Evolutionary conservation across 2,797 vertebrate genomes (phyloP).

Genomic region (Chelidonichthys spinosus): DNA sequence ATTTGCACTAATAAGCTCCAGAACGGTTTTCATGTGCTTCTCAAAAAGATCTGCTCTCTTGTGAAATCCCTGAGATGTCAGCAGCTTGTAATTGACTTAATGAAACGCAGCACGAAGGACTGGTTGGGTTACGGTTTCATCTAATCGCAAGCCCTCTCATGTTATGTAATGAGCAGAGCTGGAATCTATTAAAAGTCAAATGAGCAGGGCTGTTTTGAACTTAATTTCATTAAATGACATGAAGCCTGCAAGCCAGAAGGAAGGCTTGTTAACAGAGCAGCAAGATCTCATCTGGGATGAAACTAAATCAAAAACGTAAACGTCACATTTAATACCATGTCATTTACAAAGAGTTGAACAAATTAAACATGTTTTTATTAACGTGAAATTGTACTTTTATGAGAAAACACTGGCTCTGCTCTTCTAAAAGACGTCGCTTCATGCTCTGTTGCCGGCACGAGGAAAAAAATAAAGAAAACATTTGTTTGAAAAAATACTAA

Average conservation of each 20-base stretch:
- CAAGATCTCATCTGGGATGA: constrained; percentile 30
- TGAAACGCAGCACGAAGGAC: constrained; percentile 31
- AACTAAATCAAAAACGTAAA: constrained; percentile 30
- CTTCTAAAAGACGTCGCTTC: not conserved
- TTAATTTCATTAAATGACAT: constrained; percentile 33
- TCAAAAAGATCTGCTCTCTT: not conserved
- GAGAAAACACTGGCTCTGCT: not conserved
- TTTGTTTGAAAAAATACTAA: not conserved
- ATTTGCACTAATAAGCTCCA: constrained; percentile 36
- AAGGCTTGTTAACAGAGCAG: constrained; percentile 34
- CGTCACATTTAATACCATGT: constrained; percentile 2
- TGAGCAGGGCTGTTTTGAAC: constrained; percentile 40
- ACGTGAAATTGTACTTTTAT: constrained; percentile 2
- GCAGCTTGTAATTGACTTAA: constrained; percentile 42
- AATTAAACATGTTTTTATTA: constrained; percentile 30
- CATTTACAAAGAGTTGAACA: constrained; percentile 6
- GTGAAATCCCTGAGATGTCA: constrained; percentile 42
- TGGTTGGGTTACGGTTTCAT: constrained; percentile 7
- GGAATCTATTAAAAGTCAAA: constrained; percentile 45
- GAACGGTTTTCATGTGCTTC: constrained; percentile 6
- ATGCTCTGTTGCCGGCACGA: not conserved
- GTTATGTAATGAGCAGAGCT: constrained; percentile 32
- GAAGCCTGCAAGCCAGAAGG: constrained; percentile 25
- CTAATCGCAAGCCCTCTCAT: constrained; percentile 18
- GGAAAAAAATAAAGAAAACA: not conserved